Evolutionary conservation across 1,140 invertebrate species (phyloP), one percentile per base, ranked within the genome.

Genomic region (Ephestia elutella): DNA sequence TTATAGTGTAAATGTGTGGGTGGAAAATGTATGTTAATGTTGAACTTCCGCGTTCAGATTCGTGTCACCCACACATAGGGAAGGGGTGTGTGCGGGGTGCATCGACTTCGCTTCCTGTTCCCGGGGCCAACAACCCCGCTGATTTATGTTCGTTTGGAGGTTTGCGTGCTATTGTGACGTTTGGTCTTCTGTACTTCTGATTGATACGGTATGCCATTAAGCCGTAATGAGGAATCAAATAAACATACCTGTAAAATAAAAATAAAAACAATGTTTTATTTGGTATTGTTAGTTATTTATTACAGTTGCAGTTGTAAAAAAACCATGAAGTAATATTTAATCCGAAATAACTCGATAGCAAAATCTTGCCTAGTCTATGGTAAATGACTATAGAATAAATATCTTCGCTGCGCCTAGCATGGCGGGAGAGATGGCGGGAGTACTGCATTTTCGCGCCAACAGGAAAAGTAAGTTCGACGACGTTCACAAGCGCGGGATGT

Each of bases 101-200:
- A 87, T 81, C 82, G 84, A 85, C 84, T 84, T 65, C 67, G 76
- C 77, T 87, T 86, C 82, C 82, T 78, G 71, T 75, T 82, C 74
- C 79, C 72, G 69, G 30, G 30, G 78, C 70, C 82, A 80, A 81
- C 80, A 80, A 82, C 77, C 82, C 75, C n/a, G n/a, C 63, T 82
- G 84, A 83, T 85, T 86, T 85, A 83, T 77, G 84, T 71, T 60
- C 75, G 70, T 71, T 75, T 70, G n/a, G n/a, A n/a, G n/a, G 80
- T 78, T 87, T 74, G 81, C 82, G 84, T 86, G 81, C 66, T 79
- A 75, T 80, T 78, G 73, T 83, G 73, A 84, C 75, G 78, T 82
- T 81, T 62, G 56, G 59, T 20, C 30, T 48, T 30, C n/a, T n/a
- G n/a, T n/a, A n/a, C n/a, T n/a, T n/a, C 13, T 63, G 56, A 67